These are phyloP conservation scores for Digitonthophagus gazella DNA, from an alignment of 2,888 invertebrate genomes.

Conservation along the genomic window DNA sequence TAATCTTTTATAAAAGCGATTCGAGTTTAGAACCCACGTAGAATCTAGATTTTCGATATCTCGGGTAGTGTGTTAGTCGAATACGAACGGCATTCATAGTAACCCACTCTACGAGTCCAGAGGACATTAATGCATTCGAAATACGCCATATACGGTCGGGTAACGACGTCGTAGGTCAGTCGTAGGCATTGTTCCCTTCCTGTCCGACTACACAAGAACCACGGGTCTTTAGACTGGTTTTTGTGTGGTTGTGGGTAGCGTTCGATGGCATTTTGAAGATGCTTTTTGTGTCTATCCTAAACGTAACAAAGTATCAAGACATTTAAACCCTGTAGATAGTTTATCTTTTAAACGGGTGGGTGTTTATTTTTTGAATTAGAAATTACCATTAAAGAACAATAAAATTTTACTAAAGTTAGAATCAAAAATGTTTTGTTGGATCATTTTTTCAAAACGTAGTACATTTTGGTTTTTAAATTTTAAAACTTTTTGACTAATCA, in stretches of 20 bases:
- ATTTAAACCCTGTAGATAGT: too few relatives aligned
- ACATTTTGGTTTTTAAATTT: too few relatives aligned
- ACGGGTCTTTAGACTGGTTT: not conserved
- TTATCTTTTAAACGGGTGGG: too few relatives aligned
- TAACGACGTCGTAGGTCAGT: slow-evolving; percentile 7
- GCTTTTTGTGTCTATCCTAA: not conserved
- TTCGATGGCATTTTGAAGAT: not conserved
- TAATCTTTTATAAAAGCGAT: not conserved
- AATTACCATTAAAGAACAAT: too few relatives aligned
- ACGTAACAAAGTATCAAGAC: too few relatives aligned
- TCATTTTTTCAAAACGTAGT: too few relatives aligned
- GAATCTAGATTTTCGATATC: slow-evolving; percentile 29
- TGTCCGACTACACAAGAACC: not conserved
- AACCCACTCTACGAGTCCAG: slow-evolving; percentile 36
- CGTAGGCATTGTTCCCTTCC: not conserved
- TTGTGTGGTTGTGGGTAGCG: not conserved
- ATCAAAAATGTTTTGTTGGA: too few relatives aligned
- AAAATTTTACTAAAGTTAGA: too few relatives aligned
- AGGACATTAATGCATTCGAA: not conserved
- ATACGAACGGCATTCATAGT: slow-evolving; percentile 41
- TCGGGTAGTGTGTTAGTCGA: slow-evolving; percentile 30
- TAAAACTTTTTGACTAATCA: too few relatives aligned
- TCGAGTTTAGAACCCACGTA: not conserved
- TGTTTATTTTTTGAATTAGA: too few relatives aligned
- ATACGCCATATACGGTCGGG: slow-evolving; percentile 20